These are phyloP conservation scores for Acanthopagrus latus DNA, from an alignment of 2,797 vertebrate species.

Conservation along the genomic window DNA sequence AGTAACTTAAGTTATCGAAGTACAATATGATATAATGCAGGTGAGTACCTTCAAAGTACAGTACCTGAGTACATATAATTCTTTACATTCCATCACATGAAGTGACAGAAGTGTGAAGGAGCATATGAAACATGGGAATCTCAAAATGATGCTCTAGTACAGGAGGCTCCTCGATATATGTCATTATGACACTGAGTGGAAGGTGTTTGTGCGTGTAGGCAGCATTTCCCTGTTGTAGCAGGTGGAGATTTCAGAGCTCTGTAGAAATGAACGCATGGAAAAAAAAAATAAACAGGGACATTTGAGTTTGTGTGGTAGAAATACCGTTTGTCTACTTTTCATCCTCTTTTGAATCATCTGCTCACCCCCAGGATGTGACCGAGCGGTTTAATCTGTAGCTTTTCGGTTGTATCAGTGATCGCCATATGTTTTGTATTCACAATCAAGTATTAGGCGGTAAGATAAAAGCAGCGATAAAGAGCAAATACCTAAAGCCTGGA, in stretches of 20 bases:
- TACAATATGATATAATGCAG: too few species aligned
- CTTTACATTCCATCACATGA: too few species aligned
- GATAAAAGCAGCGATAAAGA: neutral
- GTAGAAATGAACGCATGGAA: neutral
- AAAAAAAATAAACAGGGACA: neutral
- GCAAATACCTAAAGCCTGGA: neutral
- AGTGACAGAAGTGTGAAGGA: too few species aligned
- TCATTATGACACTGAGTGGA: neutral
- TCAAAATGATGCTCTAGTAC: neutral
- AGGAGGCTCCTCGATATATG: neutral
- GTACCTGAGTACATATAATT: too few species aligned
- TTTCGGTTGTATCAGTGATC: neutral
- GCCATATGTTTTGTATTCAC: neutral
- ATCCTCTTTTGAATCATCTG: neutral
- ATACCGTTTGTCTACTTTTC: neutral
- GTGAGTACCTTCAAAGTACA: too few species aligned
- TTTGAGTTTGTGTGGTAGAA: neutral
- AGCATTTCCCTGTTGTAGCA: neutral
- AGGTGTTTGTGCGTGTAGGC: neutral
- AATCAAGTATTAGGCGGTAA: neutral
- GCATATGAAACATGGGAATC: neutral
- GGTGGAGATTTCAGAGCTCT: neutral
- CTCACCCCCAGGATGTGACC: too few species aligned
- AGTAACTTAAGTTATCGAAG: too few species aligned
- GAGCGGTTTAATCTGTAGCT: neutral